These are phyloP conservation scores for Copsychus sechellarum DNA, from an alignment of 2,113 vertebrate genomes.

Conservation along the genomic window DNA sequence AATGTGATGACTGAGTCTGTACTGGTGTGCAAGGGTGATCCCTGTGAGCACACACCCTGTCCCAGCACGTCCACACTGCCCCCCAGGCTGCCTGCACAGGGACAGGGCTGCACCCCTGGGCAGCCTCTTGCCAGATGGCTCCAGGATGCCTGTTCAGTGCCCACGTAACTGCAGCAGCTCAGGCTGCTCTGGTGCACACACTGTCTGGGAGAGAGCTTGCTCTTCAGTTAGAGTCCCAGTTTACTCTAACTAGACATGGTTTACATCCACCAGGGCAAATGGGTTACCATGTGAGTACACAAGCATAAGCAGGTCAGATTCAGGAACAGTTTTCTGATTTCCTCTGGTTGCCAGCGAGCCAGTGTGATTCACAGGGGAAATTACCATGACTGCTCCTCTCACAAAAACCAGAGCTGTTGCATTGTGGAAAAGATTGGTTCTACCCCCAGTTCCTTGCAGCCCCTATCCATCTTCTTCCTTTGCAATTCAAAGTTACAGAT, in stretches of 20 bases:
- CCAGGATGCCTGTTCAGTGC: accelerated
- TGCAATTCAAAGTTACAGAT: background rate
- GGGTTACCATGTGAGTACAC: background rate
- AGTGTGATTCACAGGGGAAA: background rate
- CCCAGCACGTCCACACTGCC: accelerated
- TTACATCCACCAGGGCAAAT: background rate
- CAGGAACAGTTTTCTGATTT: background rate
- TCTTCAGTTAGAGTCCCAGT: accelerated
- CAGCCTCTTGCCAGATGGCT: background rate
- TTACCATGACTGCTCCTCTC: background rate
- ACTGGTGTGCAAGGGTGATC: accelerated
- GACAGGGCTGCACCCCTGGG: background rate
- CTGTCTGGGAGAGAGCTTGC: background rate
- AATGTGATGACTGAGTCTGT: accelerated
- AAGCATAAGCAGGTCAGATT: background rate
- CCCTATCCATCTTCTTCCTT: background rate
- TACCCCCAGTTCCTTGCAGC: background rate
- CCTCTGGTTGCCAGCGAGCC: background rate
- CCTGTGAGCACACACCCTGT: accelerated
- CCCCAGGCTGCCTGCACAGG: background rate
- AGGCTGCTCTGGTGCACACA: background rate
- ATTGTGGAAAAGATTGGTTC: background rate
- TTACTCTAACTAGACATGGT: background rate
- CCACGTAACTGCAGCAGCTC: background rate
- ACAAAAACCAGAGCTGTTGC: background rate